Conservation (phyloP, 2,113 vertebrate species). For the Ornithorhynchus anatinus region DNA sequence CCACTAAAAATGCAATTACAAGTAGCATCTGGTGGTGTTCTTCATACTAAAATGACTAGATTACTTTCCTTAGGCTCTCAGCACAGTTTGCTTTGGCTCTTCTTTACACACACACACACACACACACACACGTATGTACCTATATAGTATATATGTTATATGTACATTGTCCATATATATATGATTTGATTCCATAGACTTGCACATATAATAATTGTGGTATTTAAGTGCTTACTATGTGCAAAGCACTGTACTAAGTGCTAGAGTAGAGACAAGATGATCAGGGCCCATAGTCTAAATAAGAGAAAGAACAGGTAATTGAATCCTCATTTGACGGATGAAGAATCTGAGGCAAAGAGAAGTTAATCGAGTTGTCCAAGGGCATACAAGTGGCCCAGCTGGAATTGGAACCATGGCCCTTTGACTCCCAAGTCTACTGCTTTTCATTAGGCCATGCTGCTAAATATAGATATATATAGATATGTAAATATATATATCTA, state of each 20-base stretch:
- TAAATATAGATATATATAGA: no score
- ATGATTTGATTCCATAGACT: background rate
- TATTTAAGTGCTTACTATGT: background rate
- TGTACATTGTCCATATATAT: background rate
- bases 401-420: background rate
- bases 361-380: background rate
- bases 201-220: no score
- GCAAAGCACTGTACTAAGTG: no score
- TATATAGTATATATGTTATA: background rate
- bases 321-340: no score
- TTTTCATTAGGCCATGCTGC: no score
- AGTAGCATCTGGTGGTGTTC: background rate
- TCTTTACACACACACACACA: no score
- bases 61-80: background rate
- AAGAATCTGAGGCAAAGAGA: background rate
- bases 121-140: no score
- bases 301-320: no score
- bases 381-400: background rate
- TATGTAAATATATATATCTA: no score
- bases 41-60: background rate
- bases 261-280: no score
- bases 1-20: background rate
- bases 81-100: no score
- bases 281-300: no score
- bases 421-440: background rate